Conservation (phyloP, 2,797 vertebrate genomes). For the Chromis chromis region DNA sequence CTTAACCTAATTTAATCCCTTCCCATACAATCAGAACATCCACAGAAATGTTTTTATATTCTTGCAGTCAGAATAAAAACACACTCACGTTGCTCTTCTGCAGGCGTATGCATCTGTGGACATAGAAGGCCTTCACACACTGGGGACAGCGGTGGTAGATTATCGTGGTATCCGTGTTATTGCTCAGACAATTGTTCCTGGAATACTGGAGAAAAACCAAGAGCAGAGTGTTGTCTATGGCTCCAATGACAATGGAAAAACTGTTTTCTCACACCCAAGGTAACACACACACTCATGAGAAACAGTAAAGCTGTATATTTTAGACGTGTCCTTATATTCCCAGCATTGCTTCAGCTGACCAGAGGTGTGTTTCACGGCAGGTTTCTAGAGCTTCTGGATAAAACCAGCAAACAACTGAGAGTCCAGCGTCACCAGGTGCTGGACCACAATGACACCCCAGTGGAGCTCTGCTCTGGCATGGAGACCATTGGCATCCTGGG, state of each 20-base stretch:
- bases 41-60: not conserved
- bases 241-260: constrained; percentile 95
- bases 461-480: constrained; percentile 92
- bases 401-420: constrained; percentile 90
- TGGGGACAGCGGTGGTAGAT: constrained; percentile 94
- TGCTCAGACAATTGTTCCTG: constrained; percentile 93
- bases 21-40: not conserved
- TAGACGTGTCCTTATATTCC: not conserved
- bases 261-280: constrained; percentile 80
- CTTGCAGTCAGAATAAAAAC: not conserved
- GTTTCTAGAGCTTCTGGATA: constrained; percentile 93
- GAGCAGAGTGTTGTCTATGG: constrained; percentile 95
- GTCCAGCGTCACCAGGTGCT: constrained; percentile 92
- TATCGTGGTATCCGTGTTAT: constrained; percentile 94
- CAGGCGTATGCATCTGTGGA: constrained; percentile 91
- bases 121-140: constrained; percentile 89
- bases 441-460: constrained; percentile 87
- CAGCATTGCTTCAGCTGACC: not conserved
- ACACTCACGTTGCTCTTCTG: constrained; percentile 2
- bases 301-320: too few relatives aligned
- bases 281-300: constrained; percentile 39
- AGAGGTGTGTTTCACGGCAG: constrained; percentile 68
- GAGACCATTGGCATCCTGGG: constrained; percentile 97
- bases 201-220: constrained; percentile 93
- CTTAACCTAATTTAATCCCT: not conserved